Base-by-base conservation (phyloP, 2,113 vertebrate species). In the Neofelis nebulosa region DNA sequence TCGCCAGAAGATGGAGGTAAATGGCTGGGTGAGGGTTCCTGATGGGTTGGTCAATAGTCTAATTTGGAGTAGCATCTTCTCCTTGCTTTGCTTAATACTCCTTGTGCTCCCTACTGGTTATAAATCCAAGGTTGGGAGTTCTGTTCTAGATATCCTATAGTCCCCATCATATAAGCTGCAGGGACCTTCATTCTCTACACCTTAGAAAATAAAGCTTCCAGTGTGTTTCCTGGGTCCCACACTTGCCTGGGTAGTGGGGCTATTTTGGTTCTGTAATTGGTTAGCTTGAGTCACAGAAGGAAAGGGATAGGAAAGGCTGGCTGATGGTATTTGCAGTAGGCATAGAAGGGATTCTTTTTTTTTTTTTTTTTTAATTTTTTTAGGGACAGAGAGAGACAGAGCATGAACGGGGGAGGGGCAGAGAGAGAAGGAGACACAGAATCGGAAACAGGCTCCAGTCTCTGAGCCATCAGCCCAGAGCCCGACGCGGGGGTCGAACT, bases 211-310 rank as follows among this genome's bases (percentile, higher is more conserved):
- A 71, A 94, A 93, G 31, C 29, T 90, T n/a, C 36, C 55, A 27
- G 68, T 68, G 55, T 57, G 41, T 94, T 91, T 95, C 68, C 48
- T 69, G 86, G 57, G n/a, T 15, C 25, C n/a, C 31, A 85, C 25
- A 11, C 45, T 94, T 69, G 38, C 33, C 19, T 69, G n/a, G 23
- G 31, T 71, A 27, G 33, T 93, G 21, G 50, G 38, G 33, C 48
- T 89, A 29, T 84, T 83, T n/a, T 96, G 48, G 63, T 96, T 95
- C 55, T 84, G n/a, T 69, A 69, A 84, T 69, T 11, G 27, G 87
- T 69, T 69, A 45, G 25, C 16, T 52, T 73, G 33, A 91, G 25
- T 85, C 66, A 29, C 52, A 89, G 66, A 65, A 79, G 79, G 11
- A 63, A 87, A 95, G 57, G 48, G 50, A 68, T 74, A 80, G 14